A percentile compares a stretch with the other conserved stretches of the same genome.
These are phyloP conservation scores for Caenorhabditis japonica DNA, from an alignment of 2,888 invertebrate species.

Conservation along the genomic window DNA sequence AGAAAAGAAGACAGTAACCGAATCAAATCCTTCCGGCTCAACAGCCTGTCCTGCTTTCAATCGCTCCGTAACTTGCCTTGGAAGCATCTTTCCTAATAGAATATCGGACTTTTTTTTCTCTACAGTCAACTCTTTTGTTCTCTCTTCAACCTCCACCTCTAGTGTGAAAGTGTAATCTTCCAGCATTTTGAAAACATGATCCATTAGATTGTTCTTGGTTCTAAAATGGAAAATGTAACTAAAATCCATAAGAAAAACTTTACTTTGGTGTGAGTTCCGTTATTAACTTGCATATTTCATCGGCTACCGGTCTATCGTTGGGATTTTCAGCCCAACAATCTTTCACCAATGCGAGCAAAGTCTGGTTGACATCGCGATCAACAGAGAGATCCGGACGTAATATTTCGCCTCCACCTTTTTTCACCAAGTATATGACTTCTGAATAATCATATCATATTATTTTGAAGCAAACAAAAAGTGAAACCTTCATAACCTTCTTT, in stretches of 20 bases:
- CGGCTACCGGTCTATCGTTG: slow-evolving; percentile 62
- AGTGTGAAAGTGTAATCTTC: slow-evolving; percentile 71
- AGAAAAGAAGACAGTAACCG: slow-evolving; percentile 73
- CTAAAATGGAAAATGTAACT: slow-evolving; percentile 2
- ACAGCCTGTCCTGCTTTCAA: slow-evolving; percentile 73
- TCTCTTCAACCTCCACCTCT: slow-evolving; percentile 68
- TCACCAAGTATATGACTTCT: slow-evolving; percentile 57
- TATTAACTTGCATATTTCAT: slow-evolving; percentile 32
- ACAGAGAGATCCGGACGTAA: slow-evolving; percentile 57
- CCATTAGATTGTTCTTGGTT: slow-evolving; percentile 67
- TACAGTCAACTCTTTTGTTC: slow-evolving; percentile 68
- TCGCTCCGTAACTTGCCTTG: slow-evolving; percentile 73
- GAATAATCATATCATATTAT: neutral
- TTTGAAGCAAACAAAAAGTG: slow-evolving; percentile 2
- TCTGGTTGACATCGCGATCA: slow-evolving; percentile 43
- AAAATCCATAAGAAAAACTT: neutral
- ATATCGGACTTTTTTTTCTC: slow-evolving; percentile 74
- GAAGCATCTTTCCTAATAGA: slow-evolving; percentile 70
- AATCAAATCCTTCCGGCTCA: slow-evolving; percentile 72
- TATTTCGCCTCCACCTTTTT: slow-evolving; percentile 57
- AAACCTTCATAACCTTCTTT: slow-evolving; percentile 60
- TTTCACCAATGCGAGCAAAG: slow-evolving; percentile 57
- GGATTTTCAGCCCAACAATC: slow-evolving; percentile 71
- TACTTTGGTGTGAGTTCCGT: slow-evolving; percentile 45
- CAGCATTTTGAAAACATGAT: slow-evolving; percentile 73